A percentile compares a stretch with the other conserved stretches of the same genome.
Conservation (phyloP, 1,140 invertebrate species). For the Euwallacea similis region DNA sequence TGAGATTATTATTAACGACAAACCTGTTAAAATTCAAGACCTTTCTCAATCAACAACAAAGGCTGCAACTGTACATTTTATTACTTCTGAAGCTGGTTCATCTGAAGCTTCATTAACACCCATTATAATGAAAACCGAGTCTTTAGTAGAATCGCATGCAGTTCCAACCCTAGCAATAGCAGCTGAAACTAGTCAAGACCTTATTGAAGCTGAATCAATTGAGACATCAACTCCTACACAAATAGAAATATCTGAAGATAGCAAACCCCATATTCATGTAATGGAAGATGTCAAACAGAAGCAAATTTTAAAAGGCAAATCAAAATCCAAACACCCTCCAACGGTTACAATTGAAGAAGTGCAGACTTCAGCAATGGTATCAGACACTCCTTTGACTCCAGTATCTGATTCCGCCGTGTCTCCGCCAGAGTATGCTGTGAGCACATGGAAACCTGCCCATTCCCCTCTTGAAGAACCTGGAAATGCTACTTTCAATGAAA, state of each 20-base stretch:
- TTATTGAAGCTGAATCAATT: too few relatives aligned
- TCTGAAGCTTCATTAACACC: too few relatives aligned
- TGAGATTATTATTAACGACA: constrained; percentile 35
- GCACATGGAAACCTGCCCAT: constrained; percentile 24
- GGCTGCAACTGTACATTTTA: too few relatives aligned
- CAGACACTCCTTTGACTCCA: constrained; percentile 54
- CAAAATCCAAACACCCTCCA: constrained; percentile 43
- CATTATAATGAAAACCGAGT: too few relatives aligned
- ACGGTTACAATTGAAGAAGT: constrained; percentile 58
- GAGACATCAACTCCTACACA: too few relatives aligned
- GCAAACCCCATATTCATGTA: background rate
- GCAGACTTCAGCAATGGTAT: constrained; percentile 48
- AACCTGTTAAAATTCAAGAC: constrained; percentile 32
- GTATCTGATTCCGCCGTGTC: constrained; percentile 45
- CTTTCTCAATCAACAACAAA: constrained; percentile 10
- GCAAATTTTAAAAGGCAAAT: constrained; percentile 39
- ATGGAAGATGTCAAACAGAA: constrained; percentile 34
- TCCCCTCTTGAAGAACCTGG: constrained; percentile 16
- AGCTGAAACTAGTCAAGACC: too few relatives aligned
- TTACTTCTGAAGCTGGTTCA: too few relatives aligned
- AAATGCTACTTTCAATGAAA: constrained; percentile 41
- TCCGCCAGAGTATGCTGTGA: constrained; percentile 40
- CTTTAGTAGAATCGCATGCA: too few relatives aligned
- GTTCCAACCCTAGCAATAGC: too few relatives aligned
- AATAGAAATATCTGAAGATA: too few relatives aligned